Conservation (phyloP, 2,888 invertebrate species). For the Plagiodera versicolora region DNA sequence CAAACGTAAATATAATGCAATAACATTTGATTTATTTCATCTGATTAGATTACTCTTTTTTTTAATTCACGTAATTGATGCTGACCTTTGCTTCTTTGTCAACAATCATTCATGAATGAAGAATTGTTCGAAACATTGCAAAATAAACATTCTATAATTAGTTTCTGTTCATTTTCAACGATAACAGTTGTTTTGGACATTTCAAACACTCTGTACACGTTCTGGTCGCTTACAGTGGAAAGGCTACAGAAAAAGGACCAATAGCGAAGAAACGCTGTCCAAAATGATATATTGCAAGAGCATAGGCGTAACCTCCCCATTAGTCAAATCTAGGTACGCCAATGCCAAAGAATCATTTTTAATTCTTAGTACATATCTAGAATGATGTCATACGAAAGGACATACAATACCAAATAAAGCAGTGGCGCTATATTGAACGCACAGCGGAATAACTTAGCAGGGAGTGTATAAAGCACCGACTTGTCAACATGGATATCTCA, state of each 20-base stretch:
- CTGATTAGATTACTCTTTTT: too few relatives aligned
- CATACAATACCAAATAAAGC: neutral
- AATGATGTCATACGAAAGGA: neutral
- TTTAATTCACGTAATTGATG: neutral
- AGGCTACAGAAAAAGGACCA: too few relatives aligned
- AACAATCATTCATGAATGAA: neutral
- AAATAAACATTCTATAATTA: neutral
- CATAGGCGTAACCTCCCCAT: too few relatives aligned
- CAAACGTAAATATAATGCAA: too few relatives aligned
- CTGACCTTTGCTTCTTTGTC: neutral
- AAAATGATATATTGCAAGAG: too few relatives aligned
- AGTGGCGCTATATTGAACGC: neutral
- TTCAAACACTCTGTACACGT: too few relatives aligned
- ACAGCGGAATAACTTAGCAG: neutral
- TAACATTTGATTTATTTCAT: too few relatives aligned
- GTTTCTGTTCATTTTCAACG: neutral
- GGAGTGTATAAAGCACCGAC: neutral
- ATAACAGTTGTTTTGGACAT: neutral
- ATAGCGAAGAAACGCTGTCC: too few relatives aligned
- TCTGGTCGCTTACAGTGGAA: too few relatives aligned
- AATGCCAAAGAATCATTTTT: too few relatives aligned
- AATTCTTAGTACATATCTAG: too few relatives aligned
- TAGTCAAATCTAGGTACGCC: too few relatives aligned
- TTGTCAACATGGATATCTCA: neutral
- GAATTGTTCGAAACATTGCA: neutral